Evolutionary conservation across 2,113 vertebrate genomes (phyloP).

Genomic region (Menidia beryllina): DNA sequence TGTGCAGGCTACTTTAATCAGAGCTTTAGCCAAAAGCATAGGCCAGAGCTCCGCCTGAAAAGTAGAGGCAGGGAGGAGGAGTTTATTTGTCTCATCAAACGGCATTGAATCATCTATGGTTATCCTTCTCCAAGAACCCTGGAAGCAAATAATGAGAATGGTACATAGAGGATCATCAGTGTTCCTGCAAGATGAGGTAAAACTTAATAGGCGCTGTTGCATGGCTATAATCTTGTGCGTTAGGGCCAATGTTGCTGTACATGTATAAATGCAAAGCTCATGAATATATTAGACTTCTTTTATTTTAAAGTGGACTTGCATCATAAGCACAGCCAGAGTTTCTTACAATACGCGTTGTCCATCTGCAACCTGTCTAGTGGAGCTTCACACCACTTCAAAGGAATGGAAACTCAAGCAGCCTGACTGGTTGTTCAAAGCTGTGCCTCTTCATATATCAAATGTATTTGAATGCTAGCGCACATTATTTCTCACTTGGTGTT

Average conservation of each 20-base stretch:
- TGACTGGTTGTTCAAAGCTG: constrained; percentile 62
- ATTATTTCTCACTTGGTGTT: constrained; percentile 21
- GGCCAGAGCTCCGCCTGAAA: constrained; percentile 92
- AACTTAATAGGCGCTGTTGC: neutral
- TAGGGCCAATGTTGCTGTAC: no score
- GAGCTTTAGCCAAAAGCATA: constrained; percentile 92
- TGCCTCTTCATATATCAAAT: constrained; percentile 23
- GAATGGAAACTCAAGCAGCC: constrained; percentile 52
- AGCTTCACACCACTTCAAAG: constrained; percentile 48
- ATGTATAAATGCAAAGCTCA: no score
- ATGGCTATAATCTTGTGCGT: neutral
- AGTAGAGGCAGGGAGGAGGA: constrained; percentile 89
- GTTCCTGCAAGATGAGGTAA: neutral
- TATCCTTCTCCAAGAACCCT: constrained; percentile 97
- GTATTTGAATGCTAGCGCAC: neutral
- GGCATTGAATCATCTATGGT: constrained; percentile 91
- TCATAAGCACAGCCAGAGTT: constrained; percentile 17
- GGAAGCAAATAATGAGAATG: constrained; percentile 34
- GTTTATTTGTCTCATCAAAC: constrained; percentile 86
- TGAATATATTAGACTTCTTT: no score
- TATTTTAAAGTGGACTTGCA: no score
- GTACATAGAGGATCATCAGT: neutral
- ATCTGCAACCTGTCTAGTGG: constrained; percentile 43
- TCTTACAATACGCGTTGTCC: constrained; percentile 24
- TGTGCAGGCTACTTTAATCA: constrained; percentile 91